Conservation (phyloP, 2,113 vertebrate genomes). For the Hyaena hyaena region DNA sequence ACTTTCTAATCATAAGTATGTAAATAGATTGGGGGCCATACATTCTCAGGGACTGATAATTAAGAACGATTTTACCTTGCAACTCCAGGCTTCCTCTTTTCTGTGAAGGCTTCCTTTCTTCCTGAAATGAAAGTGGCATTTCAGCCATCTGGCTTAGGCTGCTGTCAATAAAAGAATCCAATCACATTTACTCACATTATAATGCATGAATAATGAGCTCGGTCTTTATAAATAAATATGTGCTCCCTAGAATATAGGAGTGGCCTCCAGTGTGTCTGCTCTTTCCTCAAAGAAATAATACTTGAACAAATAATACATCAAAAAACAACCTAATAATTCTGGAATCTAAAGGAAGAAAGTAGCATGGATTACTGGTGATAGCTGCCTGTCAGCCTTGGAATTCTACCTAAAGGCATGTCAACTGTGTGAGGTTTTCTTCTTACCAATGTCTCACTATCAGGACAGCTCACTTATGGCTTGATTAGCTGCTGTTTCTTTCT, state of each 20-base stretch:
- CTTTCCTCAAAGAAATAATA: neutral
- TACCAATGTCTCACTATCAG: constrained; percentile 11
- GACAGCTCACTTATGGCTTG: constrained; percentile 39
- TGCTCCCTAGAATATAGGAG: constrained; percentile 11
- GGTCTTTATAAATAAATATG: constrained; percentile 46
- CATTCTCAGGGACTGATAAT: constrained; percentile 35
- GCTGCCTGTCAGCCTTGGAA: neutral
- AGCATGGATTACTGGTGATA: neutral
- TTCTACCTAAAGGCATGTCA: constrained; percentile 21
- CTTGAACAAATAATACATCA: neutral
- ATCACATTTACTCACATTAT: constrained; percentile 34
- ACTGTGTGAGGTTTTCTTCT: neutral
- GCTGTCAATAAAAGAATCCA: constrained; percentile 59
- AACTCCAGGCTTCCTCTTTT: constrained; percentile 8
- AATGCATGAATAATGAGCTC: constrained; percentile 39
- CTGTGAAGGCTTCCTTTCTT: constrained; percentile 62
- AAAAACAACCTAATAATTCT: constrained; percentile 10
- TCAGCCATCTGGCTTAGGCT: constrained; percentile 57
- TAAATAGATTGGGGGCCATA: neutral
- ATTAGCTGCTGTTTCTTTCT: constrained; percentile 25
- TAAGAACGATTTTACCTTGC: constrained; percentile 54
- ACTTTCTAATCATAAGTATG: constrained; percentile 44
- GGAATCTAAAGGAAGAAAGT: neutral
- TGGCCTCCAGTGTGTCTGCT: neutral
- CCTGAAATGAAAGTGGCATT: constrained; percentile 69